Evolutionary conservation across 2,113 vertebrate species (phyloP), one percentile per base, ranked within the genome.

Genomic region (Ancistrus triradiatus): DNA sequence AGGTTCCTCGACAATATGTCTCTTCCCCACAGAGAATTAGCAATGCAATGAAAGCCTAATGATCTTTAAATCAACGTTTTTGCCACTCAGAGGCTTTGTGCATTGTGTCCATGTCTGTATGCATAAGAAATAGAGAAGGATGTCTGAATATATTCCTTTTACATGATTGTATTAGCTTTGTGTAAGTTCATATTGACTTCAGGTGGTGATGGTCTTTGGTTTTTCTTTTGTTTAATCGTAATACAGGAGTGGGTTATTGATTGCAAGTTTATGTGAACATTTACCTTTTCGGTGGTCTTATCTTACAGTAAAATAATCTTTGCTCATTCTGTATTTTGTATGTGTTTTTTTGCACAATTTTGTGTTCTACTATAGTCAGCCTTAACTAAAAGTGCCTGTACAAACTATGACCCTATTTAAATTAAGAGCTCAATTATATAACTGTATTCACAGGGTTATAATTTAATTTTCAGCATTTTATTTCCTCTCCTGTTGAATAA

Each of bases 21-120:
- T 69, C 73, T 69, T 74, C 73, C 59, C 71, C 53, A 50, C 59
- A 48, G 70, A 61, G 78, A 80, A 82, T 82, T 80, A 78, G 75
- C 70, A 64, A 69, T 74, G 72, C 69, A 76, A 81, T 79, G 78
- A 82, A 86, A 81, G 79, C 77, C 74, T 71, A 77, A 81, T 82
- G 80, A 82, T 81, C 80, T 84, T 84, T 81, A 75, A 81, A 79
- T 75, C 67, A 61, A 56, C 48, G 65, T 48, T n/a, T 43, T 27
- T 24, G 69, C 59, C 49, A 40, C 44, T 66, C 33, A 46, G 14
- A 65, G 61, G 59, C 38, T 47, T 10, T 13, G 33, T 35, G 59
- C 38, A 25, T n/a, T 13, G 48, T 7, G 57, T 68, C 7, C 17
- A 6, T 9, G 33, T 56, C 33, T 67, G 61, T 55, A 63, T 63